Evolutionary conservation across 2,888 invertebrate species (phyloP), one percentile per base, ranked within the genome.

Genomic region (Eupithecia vulgata): DNA sequence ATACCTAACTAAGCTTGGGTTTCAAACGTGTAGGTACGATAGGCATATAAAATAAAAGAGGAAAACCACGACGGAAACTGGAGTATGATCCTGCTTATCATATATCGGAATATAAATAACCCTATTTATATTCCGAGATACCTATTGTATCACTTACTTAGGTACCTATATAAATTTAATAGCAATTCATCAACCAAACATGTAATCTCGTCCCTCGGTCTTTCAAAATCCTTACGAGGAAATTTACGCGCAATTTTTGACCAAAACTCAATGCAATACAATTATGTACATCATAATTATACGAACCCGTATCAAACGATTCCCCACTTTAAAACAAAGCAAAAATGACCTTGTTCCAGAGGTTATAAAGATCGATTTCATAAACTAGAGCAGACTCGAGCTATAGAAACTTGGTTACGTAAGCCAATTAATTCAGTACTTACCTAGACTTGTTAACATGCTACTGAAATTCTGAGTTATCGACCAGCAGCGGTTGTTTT

Each of bases 331-430:
- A 17, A 61, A 34, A 30, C 61, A 34, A 34, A 61, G 10, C 62
- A 37, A 37, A 62, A 62, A 62, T 37, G 35, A 12, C 62, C 35
- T 62, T 37, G 35, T 62, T 15, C 12, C 12, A 17, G 35, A 62
- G 34, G 35, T 35, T 35, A 37, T 66, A 68, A 66, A 59, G 62
- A 70, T 66, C 66, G 70, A 71, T 71, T 71, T 71, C 30, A 57
- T 71, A 59, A 57, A 59, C 30, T 40, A 66, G 30, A 42, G 40
- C 70, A 34, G 64, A 17, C 15, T 37, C 34, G 37, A 61, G 40
- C 52, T 45, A 35, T 30, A 65, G 66, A 42, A 57, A 57, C 10
- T 17, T 52, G 34, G 59, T 71, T 71, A 67, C 71, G 61, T 67
- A 71, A 71, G 45, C 67, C 34, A 67, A 71, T 61, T 70, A 62